These are phyloP conservation scores for Rissa tridactyla DNA, from an alignment of 2,113 vertebrate species.

Conservation along the genomic window DNA sequence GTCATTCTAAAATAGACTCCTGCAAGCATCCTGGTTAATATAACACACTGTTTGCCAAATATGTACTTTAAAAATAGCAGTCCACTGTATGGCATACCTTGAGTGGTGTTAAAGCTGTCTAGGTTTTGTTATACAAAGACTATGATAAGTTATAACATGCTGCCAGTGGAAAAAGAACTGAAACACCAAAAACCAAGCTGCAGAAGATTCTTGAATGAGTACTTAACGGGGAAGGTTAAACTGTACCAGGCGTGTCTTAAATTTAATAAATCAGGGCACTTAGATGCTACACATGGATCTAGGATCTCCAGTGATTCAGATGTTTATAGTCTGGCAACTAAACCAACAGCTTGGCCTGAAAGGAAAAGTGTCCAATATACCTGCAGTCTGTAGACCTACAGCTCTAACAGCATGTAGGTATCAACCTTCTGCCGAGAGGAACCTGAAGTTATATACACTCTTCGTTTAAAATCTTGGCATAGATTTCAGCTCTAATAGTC, in stretches of 20 bases:
- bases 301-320: background rate
- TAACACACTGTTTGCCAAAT: constrained; percentile 20
- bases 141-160: background rate
- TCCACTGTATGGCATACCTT: constrained; percentile 15
- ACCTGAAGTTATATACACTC: background rate
- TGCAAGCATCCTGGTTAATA: constrained; percentile 10
- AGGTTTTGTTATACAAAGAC: background rate
- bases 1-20: background rate
- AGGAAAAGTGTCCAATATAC: background rate
- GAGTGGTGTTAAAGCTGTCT: background rate
- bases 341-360: background rate
- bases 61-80: constrained; percentile 32
- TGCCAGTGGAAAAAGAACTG: background rate
- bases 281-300: constrained; percentile 18
- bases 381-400: background rate
- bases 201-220: constrained; percentile 8
- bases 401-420: background rate
- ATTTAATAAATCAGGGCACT: background rate
- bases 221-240: background rate
- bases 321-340: background rate
- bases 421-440: background rate
- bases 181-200: background rate
- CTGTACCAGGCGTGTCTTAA: background rate
- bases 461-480: background rate
- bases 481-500: background rate